Conservation (phyloP, 2,888 invertebrate genomes). For the Lasioglossum vierecki region DNA sequence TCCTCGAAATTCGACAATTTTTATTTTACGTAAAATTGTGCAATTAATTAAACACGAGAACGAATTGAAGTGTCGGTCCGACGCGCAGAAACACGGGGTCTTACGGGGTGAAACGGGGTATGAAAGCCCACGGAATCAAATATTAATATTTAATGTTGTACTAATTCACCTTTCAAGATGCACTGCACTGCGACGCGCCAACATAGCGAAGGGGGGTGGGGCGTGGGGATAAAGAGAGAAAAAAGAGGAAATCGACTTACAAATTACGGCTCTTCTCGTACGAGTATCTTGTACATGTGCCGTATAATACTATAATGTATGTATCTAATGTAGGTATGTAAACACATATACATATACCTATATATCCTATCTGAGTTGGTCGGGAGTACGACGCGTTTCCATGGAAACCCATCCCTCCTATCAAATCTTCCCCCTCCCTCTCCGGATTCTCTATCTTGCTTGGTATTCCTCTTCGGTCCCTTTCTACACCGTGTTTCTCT, state of each 20-base stretch:
- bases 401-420: constrained; percentile 80
- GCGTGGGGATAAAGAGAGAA: background rate
- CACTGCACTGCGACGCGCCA: constrained; percentile 40
- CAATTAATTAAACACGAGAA: background rate
- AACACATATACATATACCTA: constrained; percentile 65
- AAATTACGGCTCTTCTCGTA: constrained; percentile 67
- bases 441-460: constrained; percentile 10
- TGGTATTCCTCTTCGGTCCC: constrained; percentile 17
- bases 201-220: background rate
- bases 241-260: constrained; percentile 66
- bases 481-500: background rate
- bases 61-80: background rate
- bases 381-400: constrained; percentile 79
- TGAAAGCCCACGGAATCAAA: constrained; percentile 5
- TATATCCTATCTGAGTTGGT: constrained; percentile 71
- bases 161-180: constrained; percentile 43
- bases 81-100: background rate
- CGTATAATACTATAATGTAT: constrained; percentile 63
- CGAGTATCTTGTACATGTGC: constrained; percentile 65
- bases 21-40: background rate
- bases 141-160: constrained; percentile 48
- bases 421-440: constrained; percentile 66
- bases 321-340: constrained; percentile 66
- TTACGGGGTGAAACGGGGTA: background rate
- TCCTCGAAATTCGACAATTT: background rate